Percentiles rank a stretch among this genome's conserved stretches.
Conservation (phyloP, 2,888 invertebrate genomes). For the Habrosyne pyritoides region DNA sequence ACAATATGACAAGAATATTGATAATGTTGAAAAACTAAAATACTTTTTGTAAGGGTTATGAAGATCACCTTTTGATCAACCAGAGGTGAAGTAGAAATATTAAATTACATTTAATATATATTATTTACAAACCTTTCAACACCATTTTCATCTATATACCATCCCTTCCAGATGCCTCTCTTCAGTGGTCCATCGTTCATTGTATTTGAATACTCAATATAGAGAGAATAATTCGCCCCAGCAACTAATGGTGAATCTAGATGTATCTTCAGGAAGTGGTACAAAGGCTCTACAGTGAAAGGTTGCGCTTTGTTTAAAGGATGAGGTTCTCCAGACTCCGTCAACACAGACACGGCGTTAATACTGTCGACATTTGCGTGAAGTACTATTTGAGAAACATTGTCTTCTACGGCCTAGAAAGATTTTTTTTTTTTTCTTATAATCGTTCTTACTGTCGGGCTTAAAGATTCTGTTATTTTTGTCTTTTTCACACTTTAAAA, state of each 20-base stretch:
- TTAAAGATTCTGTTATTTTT: too few species aligned
- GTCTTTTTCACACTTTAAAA: too few species aligned
- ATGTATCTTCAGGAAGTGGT: conserved; percentile 71
- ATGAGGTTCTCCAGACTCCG: conserved; percentile 31
- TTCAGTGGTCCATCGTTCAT: conserved; percentile 81
- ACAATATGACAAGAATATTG: too few species aligned
- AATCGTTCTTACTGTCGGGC: too few species aligned
- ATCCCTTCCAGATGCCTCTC: conserved; percentile 75
- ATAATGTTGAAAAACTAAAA: too few species aligned
- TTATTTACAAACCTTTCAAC: conserved; percentile 57
- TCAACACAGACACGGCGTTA: conserved; percentile 38
- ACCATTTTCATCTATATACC: conserved; percentile 62
- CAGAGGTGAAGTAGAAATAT: too few species aligned
- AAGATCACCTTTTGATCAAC: too few species aligned
- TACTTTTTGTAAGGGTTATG: too few species aligned
- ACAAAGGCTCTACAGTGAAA: conserved; percentile 54
- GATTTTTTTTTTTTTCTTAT: conserved; percentile 10
- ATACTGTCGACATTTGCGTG: conserved; percentile 77
- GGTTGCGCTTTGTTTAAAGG: conserved; percentile 29
- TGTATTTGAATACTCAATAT: conserved; percentile 71
- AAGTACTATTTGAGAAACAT: conserved; percentile 67
- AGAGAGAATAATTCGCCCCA: conserved; percentile 63
- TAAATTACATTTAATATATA: background rate
- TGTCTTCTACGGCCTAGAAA: conserved; percentile 57
- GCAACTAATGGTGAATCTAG: conserved; percentile 46